phyloP scores from a whole-genome alignment of 2,888 invertebrate species.

The Hypomecis atomaria region DNA sequence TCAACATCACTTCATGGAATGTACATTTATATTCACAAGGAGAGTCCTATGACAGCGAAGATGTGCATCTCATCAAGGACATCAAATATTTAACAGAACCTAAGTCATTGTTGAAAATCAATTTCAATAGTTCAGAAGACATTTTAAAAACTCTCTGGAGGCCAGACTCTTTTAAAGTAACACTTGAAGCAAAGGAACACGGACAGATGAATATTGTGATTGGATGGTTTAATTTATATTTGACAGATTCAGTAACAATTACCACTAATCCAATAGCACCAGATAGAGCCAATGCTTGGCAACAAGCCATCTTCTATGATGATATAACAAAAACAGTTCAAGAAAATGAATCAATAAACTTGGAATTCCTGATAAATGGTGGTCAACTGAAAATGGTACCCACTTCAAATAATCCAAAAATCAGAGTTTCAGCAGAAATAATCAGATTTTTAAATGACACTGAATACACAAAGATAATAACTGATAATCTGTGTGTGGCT shows the following conservation, averaged over 20 bases:
- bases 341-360: constrained; percentile 58
- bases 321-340: constrained; percentile 65
- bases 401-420: constrained; percentile 50
- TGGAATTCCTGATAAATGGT: constrained; percentile 66
- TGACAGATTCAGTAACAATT: constrained; percentile 86
- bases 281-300: constrained; percentile 87
- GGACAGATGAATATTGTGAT: constrained; percentile 87
- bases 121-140: constrained; percentile 86
- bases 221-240: constrained; percentile 89
- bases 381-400: constrained; percentile 68
- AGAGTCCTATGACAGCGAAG: constrained; percentile 89
- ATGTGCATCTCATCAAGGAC: constrained; percentile 83
- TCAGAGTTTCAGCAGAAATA: constrained; percentile 61
- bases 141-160: constrained; percentile 68
- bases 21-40: constrained; percentile 58
- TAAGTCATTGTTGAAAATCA: constrained; percentile 80
- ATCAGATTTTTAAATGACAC: constrained; percentile 77
- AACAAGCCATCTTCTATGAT: constrained; percentile 89
- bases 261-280: constrained; percentile 85
- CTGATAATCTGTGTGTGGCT: constrained; percentile 63
- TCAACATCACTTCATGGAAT: constrained; percentile 54
- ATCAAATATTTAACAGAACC: constrained; percentile 85
- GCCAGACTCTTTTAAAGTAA: constrained; percentile 64
- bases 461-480: constrained; percentile 71
- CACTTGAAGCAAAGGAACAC: constrained; percentile 64